Base-by-base conservation (phyloP, 2,113 vertebrate genomes). In the Tragelaphus imberbis region DNA sequence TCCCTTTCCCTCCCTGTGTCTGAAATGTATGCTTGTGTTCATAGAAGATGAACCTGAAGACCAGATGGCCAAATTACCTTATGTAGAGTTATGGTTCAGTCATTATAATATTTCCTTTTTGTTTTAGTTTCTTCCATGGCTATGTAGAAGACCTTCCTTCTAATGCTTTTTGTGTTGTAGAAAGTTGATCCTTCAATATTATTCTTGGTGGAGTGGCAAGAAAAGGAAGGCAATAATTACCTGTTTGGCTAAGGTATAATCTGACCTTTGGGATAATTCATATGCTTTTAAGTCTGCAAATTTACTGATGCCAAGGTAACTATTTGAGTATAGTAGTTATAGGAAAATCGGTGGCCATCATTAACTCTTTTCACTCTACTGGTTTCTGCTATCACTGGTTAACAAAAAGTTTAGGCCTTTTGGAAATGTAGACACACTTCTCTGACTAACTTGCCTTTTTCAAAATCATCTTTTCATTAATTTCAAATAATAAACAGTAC, bases 181-280 rank as follows among this genome's bases (percentile, higher is more conserved):
- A 91, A 80, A 95, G 90, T 40, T 33, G 59, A 92, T 85, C 61
- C 77, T 97, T 94, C 88, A 97, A 61, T 92, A 82, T 94, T 96
- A 81, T 95, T 84, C 68, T 95, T 86, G 68, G 56, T 89, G 56
- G 40, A 91, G n/a, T 63, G 51, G 95, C 91, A 89, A 90, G 89
- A 97, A 94, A n/a, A 28, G 51, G 61, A 94, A 40, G 81, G 53
- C 53, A 89, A 88, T 97, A 95, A 97, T 97, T 93, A 95, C 56
- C 71, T 65, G 59, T 94, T 91, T 90, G 88, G 49, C 53, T 88
- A 96, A 94, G 47, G 87, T 95, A 88, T 90, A 91, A 91, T 33
- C n/a, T 77, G 55, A 91, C 33, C 84, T 88, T 79, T 88, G 88
- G n/a, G 85, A 94, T 95, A 91, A 97, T 49, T 97, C 93, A 93